phyloP scores from a whole-genome alignment of 2,113 vertebrate species.

The Ariopsis seemanni region DNA sequence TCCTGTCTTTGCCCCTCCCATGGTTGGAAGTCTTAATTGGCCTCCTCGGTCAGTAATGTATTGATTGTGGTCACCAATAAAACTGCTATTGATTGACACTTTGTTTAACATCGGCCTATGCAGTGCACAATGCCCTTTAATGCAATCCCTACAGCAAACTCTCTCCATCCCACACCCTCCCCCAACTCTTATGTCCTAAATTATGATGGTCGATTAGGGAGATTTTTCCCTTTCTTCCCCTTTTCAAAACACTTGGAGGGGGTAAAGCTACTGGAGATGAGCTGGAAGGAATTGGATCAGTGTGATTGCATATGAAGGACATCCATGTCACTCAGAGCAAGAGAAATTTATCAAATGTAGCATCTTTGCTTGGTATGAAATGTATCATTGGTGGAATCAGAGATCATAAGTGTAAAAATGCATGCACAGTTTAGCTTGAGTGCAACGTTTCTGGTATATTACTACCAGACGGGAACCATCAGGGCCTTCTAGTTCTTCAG shows the following conservation, averaged over 20 bases:
- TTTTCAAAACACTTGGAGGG: slow-evolving; percentile 19
- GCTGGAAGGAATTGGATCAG: background rate
- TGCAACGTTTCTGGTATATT: background rate
- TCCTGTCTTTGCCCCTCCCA: slow-evolving; percentile 37
- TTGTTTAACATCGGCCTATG: slow-evolving; percentile 76
- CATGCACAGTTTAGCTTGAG: background rate
- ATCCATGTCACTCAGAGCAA: slow-evolving; percentile 10
- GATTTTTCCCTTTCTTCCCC: slow-evolving; percentile 45
- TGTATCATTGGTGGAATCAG: background rate
- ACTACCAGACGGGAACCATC: background rate
- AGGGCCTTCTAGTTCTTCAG: too few species aligned
- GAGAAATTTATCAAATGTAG: slow-evolving; percentile 22
- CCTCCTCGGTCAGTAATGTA: slow-evolving; percentile 79
- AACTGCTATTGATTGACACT: slow-evolving; percentile 84
- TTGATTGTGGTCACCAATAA: slow-evolving; percentile 87
- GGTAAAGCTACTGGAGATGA: background rate
- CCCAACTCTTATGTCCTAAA: slow-evolving; percentile 73
- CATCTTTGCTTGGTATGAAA: background rate
- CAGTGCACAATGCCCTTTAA: slow-evolving; percentile 74
- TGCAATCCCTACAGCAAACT: slow-evolving; percentile 80
- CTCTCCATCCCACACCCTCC: slow-evolving; percentile 71
- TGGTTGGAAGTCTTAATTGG: slow-evolving; percentile 85
- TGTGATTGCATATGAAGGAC: background rate
- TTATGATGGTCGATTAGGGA: slow-evolving; percentile 69
- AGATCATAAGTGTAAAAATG: background rate